Percentiles rank a stretch among this genome's conserved stretches.
Evolutionary conservation across 2,113 vertebrate genomes (phyloP).

Genomic region (Pseudorhombus dupliciocellatus): DNA sequence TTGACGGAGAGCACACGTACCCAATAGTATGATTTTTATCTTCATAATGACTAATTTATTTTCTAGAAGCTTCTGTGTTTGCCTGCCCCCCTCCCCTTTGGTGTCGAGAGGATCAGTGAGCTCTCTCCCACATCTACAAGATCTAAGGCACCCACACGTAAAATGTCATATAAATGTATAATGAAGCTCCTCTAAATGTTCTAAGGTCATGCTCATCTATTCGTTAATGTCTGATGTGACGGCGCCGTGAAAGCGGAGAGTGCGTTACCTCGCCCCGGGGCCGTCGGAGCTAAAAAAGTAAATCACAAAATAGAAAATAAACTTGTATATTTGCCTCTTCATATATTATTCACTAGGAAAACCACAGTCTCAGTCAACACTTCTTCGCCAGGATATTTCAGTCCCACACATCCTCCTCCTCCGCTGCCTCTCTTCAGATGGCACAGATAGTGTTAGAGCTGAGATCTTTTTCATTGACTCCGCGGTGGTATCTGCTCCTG

Average conservation of each 20-base stretch:
- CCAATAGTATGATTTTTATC: slow-evolving; percentile 23
- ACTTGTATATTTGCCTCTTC: slow-evolving; percentile 37
- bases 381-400: background rate
- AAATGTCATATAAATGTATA: slow-evolving; percentile 71
- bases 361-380: slow-evolving; percentile 11
- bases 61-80: slow-evolving; percentile 25
- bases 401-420: slow-evolving; percentile 4
- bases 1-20: background rate
- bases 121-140: slow-evolving; percentile 27
- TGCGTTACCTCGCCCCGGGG: slow-evolving; percentile 30
- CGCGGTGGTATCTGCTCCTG: slow-evolving; percentile 3
- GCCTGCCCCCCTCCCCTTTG: slow-evolving; percentile 5
- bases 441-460: background rate
- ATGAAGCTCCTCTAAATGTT: slow-evolving; percentile 63
- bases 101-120: slow-evolving; percentile 44
- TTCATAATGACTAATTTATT: slow-evolving; percentile 42
- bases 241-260: slow-evolving; percentile 5
- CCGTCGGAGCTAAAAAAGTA: slow-evolving; percentile 27
- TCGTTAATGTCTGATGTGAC: slow-evolving; percentile 51
- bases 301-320: slow-evolving; percentile 51
- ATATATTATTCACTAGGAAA: slow-evolving; percentile 48
- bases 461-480: background rate
- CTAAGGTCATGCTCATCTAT: slow-evolving; percentile 48
- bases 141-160: slow-evolving; percentile 47
- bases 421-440: background rate